phyloP scores from a whole-genome alignment of 2,113 vertebrate species.

The Opisthocomus hoazin region DNA sequence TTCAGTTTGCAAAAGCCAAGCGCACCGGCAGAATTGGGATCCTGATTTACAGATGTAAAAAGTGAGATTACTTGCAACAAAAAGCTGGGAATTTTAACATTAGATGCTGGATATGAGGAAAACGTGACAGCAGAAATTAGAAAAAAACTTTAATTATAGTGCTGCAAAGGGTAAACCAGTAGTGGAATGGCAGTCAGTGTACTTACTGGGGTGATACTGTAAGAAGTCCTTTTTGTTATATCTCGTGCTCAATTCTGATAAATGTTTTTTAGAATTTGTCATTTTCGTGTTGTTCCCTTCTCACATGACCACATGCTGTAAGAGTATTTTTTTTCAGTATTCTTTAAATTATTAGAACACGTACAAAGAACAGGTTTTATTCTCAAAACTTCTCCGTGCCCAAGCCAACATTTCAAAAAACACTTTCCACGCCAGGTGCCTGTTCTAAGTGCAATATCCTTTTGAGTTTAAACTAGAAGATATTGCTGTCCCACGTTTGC shows the following conservation, averaged over 20 bases:
- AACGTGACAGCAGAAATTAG: neutral
- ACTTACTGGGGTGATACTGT: neutral
- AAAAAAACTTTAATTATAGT: neutral
- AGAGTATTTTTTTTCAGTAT: neutral
- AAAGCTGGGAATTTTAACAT: neutral
- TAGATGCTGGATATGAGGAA: neutral
- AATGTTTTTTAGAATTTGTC: neutral
- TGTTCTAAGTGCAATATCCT: neutral
- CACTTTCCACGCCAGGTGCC: neutral
- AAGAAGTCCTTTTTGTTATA: neutral
- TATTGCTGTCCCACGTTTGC: fast-evolving
- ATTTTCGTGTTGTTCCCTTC: neutral
- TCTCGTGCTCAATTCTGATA: neutral
- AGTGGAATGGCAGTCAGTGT: neutral
- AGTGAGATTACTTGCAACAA: neutral
- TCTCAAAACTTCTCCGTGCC: neutral
- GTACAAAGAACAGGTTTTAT: neutral
- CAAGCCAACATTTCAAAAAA: neutral
- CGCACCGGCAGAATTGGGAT: neutral
- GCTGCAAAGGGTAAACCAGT: neutral
- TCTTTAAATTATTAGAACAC: neutral
- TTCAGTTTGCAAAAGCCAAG: neutral
- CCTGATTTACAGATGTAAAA: neutral
- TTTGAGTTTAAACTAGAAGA: neutral
- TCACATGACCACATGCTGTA: neutral